A percentile compares a stretch with the other conserved stretches of the same genome.
Evolutionary conservation across 1,140 invertebrate species (phyloP).

Genomic region (Aphaenogaster floridana): DNA sequence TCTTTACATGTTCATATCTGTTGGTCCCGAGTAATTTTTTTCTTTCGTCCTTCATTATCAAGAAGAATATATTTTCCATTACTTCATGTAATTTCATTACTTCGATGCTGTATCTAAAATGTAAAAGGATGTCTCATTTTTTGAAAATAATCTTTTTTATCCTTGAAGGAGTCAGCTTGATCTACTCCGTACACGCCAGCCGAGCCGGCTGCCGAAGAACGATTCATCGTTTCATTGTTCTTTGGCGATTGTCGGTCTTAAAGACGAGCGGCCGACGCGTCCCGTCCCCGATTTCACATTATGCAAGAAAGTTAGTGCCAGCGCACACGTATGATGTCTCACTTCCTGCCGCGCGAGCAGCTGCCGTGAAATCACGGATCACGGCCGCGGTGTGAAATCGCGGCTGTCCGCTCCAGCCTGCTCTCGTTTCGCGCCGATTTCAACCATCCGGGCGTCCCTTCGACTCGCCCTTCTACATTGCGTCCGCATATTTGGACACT

Average conservation of each 20-base stretch:
- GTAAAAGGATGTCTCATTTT: not conserved
- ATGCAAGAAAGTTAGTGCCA: constrained; percentile 74
- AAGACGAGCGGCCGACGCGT: constrained; percentile 46
- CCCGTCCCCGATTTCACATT: constrained; percentile 77
- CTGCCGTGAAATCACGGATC: constrained; percentile 77
- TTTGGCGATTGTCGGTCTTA: constrained; percentile 54
- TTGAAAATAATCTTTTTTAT: constrained; percentile 24
- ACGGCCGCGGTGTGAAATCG: constrained; percentile 77
- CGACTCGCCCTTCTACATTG: not conserved
- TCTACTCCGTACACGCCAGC: not conserved
- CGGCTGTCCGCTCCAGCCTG: constrained; percentile 62
- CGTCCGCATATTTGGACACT: not conserved
- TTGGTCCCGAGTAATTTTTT: not conserved
- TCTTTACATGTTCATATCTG: not conserved
- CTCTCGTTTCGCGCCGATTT: constrained; percentile 65
- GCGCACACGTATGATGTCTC: constrained; percentile 66
- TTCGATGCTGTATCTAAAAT: not conserved
- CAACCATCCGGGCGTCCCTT: not conserved
- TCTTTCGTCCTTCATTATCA: not conserved
- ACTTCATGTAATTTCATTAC: not conserved
- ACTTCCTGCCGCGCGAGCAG: constrained; percentile 74
- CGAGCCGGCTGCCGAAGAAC: constrained; percentile 48
- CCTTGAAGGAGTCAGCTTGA: not conserved
- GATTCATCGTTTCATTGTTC: constrained; percentile 69
- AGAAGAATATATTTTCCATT: not conserved